Evolutionary conservation across 2,888 invertebrate species (phyloP).

Genomic region (Microctonus aethiopoides): DNA sequence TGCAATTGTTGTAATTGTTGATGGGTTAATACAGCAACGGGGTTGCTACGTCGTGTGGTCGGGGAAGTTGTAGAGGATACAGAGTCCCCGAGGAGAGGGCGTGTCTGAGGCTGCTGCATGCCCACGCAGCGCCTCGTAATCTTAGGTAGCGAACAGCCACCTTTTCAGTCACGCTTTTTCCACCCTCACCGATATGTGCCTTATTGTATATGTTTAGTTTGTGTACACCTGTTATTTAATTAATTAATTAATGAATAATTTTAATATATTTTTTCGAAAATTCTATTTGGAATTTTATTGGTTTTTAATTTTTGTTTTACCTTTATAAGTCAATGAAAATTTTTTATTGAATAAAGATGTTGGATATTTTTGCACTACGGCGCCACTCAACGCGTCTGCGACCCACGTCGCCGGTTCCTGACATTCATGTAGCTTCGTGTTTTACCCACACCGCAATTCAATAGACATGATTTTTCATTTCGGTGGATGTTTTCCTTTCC

Average conservation of each 20-base stretch:
- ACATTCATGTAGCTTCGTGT: constrained; percentile 65
- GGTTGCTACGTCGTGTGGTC: constrained; percentile 63
- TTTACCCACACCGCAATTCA: constrained; percentile 50
- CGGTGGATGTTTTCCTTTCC: background rate
- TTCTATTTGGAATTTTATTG: constrained; percentile 18
- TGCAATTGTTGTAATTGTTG: constrained; percentile 66
- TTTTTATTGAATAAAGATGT: constrained; percentile 30
- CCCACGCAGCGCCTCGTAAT: constrained; percentile 67
- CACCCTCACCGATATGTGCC: background rate
- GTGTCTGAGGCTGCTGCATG: constrained; percentile 68
- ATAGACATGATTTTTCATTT: constrained; percentile 35
- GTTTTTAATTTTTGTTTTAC: constrained; percentile 25
- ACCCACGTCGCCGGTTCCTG: constrained; percentile 66
- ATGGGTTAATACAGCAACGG: constrained; percentile 65
- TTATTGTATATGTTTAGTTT: too few relatives aligned
- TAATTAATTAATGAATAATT: too few relatives aligned
- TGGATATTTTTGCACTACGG: constrained; percentile 61
- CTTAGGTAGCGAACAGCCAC: constrained; percentile 66
- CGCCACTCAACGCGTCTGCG: constrained; percentile 68
- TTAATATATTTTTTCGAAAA: background rate
- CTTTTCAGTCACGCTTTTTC: constrained; percentile 54
- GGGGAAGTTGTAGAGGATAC: constrained; percentile 68
- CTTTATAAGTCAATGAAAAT: constrained; percentile 29
- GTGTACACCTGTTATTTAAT: too few relatives aligned
- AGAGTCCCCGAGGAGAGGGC: constrained; percentile 68